Conservation (phyloP, 2,113 vertebrate species). For the Poecile atricapillus region DNA sequence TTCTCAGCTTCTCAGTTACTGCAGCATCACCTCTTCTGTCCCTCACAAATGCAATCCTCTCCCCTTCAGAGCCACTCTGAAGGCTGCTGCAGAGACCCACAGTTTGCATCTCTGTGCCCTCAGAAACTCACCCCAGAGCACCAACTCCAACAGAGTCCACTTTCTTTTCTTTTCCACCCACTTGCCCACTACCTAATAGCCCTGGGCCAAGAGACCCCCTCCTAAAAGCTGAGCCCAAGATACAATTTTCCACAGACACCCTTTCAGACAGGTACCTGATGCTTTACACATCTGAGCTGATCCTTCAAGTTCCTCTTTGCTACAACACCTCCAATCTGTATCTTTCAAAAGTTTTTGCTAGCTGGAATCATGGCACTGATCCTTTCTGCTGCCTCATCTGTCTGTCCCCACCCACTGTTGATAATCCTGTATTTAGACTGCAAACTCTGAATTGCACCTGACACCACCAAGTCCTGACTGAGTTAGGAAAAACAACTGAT, state of each 20-base stretch:
- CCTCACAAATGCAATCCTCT: background rate
- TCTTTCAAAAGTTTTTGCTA: background rate
- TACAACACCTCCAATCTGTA: background rate
- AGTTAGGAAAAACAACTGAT: background rate
- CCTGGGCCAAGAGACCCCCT: background rate
- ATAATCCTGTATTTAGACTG: background rate
- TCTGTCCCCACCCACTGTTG: background rate
- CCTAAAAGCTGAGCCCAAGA: background rate
- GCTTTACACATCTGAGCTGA: background rate
- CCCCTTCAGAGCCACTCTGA: background rate
- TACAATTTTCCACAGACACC: background rate
- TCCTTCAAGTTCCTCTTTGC: background rate
- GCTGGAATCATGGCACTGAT: background rate
- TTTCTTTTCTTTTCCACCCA: background rate
- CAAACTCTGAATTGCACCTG: background rate
- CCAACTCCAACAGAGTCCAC: background rate
- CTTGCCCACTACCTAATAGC: background rate
- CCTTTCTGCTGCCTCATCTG: background rate
- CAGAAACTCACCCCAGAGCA: background rate
- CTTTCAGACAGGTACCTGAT: background rate
- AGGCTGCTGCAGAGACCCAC: background rate
- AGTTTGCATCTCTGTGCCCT: background rate
- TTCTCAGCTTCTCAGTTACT: background rate
- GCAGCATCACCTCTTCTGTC: background rate
- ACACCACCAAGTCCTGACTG: background rate